Conservation (phyloP, 2,113 vertebrate genomes). For the Gobiocypris rarus region DNA sequence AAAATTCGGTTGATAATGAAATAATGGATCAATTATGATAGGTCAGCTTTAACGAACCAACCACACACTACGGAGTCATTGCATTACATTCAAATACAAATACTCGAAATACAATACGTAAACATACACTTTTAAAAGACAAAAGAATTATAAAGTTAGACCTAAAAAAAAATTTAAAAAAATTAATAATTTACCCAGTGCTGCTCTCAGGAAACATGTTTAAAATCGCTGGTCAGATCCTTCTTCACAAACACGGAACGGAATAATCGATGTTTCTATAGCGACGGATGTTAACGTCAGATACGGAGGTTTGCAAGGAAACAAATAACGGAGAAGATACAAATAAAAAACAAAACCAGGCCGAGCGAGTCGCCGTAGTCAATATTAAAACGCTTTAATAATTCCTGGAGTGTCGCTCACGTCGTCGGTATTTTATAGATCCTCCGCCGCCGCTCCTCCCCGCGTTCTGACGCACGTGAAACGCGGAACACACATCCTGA, state of each 20-base stretch:
- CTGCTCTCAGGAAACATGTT: conserved; percentile 71
- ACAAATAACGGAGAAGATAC: not conserved
- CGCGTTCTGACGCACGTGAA: conserved; percentile 10
- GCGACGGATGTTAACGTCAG: not conserved
- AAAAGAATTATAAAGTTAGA: not conserved
- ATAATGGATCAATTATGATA: not conserved
- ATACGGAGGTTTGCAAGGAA: too few relatives aligned
- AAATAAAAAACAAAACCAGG: not conserved
- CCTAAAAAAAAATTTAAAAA: not conserved
- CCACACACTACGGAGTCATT: too few relatives aligned
- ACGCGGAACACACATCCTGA: conserved; percentile 17
- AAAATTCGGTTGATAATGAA: not conserved
- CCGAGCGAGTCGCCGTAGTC: not conserved
- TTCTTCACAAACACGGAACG: not conserved
- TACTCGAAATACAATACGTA: not conserved
- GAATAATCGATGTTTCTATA: not conserved
- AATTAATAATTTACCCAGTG: conserved; percentile 63
- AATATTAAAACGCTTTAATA: not conserved
- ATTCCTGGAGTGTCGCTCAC: not conserved
- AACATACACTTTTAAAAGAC: not conserved
- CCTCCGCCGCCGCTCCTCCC: not conserved
- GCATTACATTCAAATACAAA: not conserved
- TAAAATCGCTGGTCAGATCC: not conserved
- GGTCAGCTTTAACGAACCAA: not conserved
- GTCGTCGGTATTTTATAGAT: conserved; percentile 53